Percentiles rank a stretch among this genome's conserved stretches.
Conservation (phyloP, 2,797 vertebrate genomes). For the Clarias pachynema region DNA sequence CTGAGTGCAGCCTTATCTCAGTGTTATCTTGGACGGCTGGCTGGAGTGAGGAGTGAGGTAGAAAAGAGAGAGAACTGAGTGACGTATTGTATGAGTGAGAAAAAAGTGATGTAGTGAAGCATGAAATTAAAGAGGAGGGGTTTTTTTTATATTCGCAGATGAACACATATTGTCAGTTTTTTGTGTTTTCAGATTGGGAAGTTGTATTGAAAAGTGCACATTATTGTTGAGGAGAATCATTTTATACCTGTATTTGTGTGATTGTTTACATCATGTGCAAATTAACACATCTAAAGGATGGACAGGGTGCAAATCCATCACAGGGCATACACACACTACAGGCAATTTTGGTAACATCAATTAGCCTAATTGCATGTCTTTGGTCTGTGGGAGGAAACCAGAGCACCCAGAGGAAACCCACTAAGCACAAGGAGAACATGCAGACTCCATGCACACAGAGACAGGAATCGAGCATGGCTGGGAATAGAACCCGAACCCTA, state of each 20-base stretch:
- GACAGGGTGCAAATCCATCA: no score
- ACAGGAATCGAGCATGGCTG: no score
- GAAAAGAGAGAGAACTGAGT: conserved; percentile 3
- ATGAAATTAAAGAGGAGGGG: not conserved
- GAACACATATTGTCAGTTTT: not conserved
- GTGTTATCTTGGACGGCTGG: conserved; percentile 28
- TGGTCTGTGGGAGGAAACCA: no score
- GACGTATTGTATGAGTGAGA: not conserved
- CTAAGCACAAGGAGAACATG: no score
- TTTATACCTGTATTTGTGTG: not conserved
- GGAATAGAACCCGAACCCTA: no score
- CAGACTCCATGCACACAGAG: no score
- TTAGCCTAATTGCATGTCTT: no score
- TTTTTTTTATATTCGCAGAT: not conserved
- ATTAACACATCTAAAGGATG: not conserved
- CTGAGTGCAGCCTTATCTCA: conserved; percentile 41
- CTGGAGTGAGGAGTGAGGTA: conserved; percentile 14
- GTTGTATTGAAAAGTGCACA: not conserved
- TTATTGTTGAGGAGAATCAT: not conserved
- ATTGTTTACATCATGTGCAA: not conserved
- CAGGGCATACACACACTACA: no score
- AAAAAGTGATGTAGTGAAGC: not conserved
- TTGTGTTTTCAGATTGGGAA: not conserved
- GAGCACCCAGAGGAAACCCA: no score
- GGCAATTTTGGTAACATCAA: no score